Evolutionary conservation across 2,888 invertebrate species (phyloP).

Genomic region (Cataglyphis altisquamis): DNA sequence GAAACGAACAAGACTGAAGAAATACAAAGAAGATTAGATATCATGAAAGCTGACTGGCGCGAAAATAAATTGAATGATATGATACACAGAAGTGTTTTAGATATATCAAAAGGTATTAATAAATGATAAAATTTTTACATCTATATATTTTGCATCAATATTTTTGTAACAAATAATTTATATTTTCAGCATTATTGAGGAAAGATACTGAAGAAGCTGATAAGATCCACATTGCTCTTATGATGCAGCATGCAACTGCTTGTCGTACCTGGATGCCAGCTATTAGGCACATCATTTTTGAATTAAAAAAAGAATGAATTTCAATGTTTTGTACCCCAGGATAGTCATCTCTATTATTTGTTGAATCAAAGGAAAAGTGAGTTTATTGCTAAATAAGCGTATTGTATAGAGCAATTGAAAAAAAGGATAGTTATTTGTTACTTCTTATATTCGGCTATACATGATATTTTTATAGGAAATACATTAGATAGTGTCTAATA

Average conservation of each 20-base stretch:
- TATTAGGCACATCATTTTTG: constrained; percentile 88
- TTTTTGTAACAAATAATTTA: constrained; percentile 7
- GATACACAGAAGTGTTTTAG: constrained; percentile 87
- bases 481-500: background rate
- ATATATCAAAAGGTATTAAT: constrained; percentile 88
- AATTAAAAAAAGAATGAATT: constrained; percentile 73
- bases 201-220: constrained; percentile 87
- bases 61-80: constrained; percentile 87
- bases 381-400: background rate
- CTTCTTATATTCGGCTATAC: background rate
- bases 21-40: constrained; percentile 87
- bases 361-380: background rate
- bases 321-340: background rate
- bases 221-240: constrained; percentile 88
- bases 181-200: constrained; percentile 87
- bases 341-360: constrained; percentile 24
- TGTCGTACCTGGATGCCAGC: constrained; percentile 90
- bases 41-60: constrained; percentile 88
- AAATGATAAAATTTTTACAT: constrained; percentile 61
- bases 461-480: background rate
- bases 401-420: background rate
- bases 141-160: background rate
- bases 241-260: constrained; percentile 88
- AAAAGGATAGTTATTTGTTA: background rate
- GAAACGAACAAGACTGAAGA: constrained; percentile 84